Percentiles rank a stretch among this genome's conserved stretches.
Conservation (phyloP, 2,797 vertebrate species). For the Vipera ursinii region DNA sequence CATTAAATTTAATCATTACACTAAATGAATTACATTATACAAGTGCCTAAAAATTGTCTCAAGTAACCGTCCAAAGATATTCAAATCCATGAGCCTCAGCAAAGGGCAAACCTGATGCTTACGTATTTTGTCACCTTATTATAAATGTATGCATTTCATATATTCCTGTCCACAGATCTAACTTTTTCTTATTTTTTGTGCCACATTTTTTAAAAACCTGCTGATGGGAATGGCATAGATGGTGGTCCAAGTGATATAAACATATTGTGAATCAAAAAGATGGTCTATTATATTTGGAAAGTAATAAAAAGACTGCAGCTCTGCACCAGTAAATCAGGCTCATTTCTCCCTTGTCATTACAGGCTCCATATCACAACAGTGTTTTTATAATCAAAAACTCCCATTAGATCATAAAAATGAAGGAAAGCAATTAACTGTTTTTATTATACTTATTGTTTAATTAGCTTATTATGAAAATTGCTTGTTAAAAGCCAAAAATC, state of each 20-base stretch:
- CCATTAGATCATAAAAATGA: slow-evolving; percentile 44
- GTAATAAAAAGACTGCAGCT: slow-evolving; percentile 9
- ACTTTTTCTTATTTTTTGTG: not conserved
- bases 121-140: not conserved
- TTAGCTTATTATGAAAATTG: slow-evolving; percentile 48
- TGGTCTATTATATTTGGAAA: not conserved
- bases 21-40: not conserved
- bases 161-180: rapidly evolving
- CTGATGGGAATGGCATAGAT: rapidly evolving
- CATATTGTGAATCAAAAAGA: not conserved
- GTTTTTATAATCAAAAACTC: slow-evolving; percentile 42
- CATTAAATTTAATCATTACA: not conserved
- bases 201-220: rapidly evolving
- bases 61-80: not conserved
- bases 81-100: not conserved
- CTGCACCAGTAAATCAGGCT: slow-evolving; percentile 13
- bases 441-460: slow-evolving; percentile 55
- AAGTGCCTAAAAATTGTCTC: not conserved
- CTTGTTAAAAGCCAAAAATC: slow-evolving; percentile 45
- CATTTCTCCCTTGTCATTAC: not conserved
- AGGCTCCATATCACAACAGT: slow-evolving; percentile 20
- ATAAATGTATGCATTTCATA: not conserved
- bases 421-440: slow-evolving; percentile 50
- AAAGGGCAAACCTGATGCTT: not conserved
- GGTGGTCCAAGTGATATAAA: not conserved